Conservation (phyloP, 1,140 invertebrate species). For the Ctenoplectra terminalis region DNA sequence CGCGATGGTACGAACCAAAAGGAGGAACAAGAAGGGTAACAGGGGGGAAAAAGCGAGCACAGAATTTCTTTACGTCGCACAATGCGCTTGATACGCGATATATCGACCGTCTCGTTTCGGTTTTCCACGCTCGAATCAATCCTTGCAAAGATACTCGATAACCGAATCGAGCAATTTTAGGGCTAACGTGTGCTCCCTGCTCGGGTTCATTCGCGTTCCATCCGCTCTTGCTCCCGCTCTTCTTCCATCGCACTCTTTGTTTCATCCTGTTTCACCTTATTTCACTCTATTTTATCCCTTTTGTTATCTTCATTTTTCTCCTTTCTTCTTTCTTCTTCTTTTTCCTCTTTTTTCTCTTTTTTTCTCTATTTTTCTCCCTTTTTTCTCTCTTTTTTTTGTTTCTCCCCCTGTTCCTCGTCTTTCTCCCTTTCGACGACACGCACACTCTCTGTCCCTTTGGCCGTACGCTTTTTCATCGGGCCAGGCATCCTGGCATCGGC, state of each 20-base stretch:
- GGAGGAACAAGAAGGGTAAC: too few relatives aligned
- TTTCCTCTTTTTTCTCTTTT: background rate
- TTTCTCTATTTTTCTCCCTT: background rate
- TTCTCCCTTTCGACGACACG: background rate
- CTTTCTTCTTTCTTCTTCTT: too few relatives aligned
- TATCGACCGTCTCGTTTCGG: slow-evolving; percentile 47
- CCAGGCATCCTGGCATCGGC: slow-evolving; percentile 9
- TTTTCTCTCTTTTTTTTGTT: too few relatives aligned
- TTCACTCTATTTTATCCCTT: too few relatives aligned
- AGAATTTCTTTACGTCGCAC: background rate
- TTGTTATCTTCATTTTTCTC: too few relatives aligned
- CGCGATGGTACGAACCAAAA: background rate
- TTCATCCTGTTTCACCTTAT: too few relatives aligned
- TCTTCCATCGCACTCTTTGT: slow-evolving; percentile 4
- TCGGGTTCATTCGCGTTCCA: background rate
- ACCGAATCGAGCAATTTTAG: slow-evolving; percentile 42
- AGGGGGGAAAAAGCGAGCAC: background rate
- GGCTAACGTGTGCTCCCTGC: background rate
- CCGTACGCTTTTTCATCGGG: slow-evolving; percentile 9
- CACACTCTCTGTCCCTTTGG: background rate
- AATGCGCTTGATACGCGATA: too few relatives aligned
- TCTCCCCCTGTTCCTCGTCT: slow-evolving; percentile 17
- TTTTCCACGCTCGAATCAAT: slow-evolving; percentile 59
- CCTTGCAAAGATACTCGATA: slow-evolving; percentile 49
- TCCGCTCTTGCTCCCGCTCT: background rate